These are phyloP conservation scores for Daktulosphaira vitifoliae DNA, from an alignment of 1,140 invertebrate genomes.

Conservation along the genomic window DNA sequence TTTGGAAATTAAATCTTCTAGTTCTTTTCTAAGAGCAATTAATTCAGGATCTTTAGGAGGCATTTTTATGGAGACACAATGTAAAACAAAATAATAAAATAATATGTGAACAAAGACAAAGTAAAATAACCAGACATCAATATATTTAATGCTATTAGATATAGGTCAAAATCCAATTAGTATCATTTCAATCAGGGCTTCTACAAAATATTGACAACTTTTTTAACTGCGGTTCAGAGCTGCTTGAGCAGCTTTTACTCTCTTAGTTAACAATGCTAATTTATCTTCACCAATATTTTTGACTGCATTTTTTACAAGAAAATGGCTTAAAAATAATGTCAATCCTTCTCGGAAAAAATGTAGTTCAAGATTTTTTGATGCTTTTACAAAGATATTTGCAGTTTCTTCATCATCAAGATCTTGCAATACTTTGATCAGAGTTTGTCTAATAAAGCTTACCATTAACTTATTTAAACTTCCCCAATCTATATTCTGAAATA, in stretches of 20 bases:
- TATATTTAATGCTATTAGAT: constrained; percentile 17
- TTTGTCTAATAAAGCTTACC: constrained; percentile 60
- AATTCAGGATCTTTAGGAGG: constrained; percentile 68
- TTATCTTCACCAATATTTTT: constrained; percentile 46
- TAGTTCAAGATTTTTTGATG: constrained; percentile 57
- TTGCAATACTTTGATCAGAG: constrained; percentile 60
- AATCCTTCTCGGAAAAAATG: constrained; percentile 66
- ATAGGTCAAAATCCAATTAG: constrained; percentile 21
- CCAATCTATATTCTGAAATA: constrained; percentile 33
- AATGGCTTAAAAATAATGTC: constrained; percentile 68
- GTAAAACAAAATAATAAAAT: constrained; percentile 20
- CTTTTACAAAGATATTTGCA: constrained; percentile 56
- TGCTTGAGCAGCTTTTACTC: constrained; percentile 16
- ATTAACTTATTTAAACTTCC: constrained; percentile 53
- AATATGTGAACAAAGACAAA: constrained; percentile 7
- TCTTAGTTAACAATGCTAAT: constrained; percentile 38
- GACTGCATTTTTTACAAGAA: constrained; percentile 56
- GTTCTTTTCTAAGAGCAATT: constrained; percentile 62
- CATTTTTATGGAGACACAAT: constrained; percentile 41
- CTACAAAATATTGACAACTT: no score
- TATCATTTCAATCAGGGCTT: constrained; percentile 8
- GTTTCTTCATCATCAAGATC: constrained; percentile 51
- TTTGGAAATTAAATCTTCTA: constrained; percentile 63
- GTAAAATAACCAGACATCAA: constrained; percentile 1
- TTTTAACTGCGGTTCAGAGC: constrained; percentile 3